A percentile compares a stretch with the other conserved stretches of the same genome.
Conservation (phyloP, 2,888 invertebrate species). For the Unio delphinus region DNA sequence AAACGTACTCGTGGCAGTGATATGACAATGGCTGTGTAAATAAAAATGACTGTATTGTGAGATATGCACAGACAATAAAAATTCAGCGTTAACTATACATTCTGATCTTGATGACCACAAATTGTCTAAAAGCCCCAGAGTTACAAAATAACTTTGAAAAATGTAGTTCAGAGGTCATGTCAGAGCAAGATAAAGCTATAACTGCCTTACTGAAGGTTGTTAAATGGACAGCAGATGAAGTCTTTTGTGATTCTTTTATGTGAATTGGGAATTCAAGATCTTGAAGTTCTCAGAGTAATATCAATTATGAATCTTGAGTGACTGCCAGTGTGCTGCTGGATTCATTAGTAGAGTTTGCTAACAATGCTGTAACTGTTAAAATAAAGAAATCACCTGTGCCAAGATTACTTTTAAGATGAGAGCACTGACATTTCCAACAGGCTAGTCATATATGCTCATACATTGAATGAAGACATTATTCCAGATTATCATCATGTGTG, state of each 20-base stretch:
- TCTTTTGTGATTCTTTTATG: constrained; percentile 12
- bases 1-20: no score
- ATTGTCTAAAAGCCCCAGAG: no score
- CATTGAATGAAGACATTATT: neutral
- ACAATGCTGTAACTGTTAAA: constrained; percentile 3
- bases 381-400: constrained; percentile 8
- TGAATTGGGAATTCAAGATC: constrained; percentile 4
- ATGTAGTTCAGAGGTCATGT: no score
- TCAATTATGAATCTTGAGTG: constrained; percentile 13
- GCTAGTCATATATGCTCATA: constrained; percentile 21
- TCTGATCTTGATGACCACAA: no score
- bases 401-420: constrained; percentile 17
- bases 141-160: no score
- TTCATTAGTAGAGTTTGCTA: constrained; percentile 5
- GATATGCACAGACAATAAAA: no score
- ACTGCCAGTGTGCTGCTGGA: constrained; percentile 12
- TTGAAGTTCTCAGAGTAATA: constrained; percentile 4
- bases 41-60: no score
- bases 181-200: neutral
- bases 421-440: constrained; percentile 23
- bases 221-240: constrained; percentile 13
- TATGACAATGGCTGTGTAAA: no score
- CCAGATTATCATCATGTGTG: no score
- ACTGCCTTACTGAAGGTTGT: constrained; percentile 2
- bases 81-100: no score